A percentile compares a stretch with the other conserved stretches of the same genome.
These are phyloP conservation scores for Heteropelma amictum DNA, from an alignment of 2,888 invertebrate species.

Conservation along the genomic window DNA sequence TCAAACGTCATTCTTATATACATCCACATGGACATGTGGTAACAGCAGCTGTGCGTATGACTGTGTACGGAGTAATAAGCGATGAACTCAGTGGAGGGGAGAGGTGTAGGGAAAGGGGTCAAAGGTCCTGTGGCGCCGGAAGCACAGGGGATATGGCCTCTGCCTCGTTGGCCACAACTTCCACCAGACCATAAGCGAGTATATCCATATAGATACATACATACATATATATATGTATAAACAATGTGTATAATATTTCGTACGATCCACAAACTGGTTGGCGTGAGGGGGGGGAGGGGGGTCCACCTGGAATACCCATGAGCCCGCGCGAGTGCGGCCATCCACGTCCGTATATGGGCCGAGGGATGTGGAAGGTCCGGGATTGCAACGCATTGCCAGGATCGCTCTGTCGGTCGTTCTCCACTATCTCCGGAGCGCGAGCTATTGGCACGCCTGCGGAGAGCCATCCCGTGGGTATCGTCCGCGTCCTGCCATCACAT, in stretches of 20 bases:
- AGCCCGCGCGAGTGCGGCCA: slow-evolving; percentile 39
- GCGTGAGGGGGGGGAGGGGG: too few species aligned
- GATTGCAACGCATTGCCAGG: slow-evolving; percentile 63
- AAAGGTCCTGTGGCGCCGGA: slow-evolving; percentile 26
- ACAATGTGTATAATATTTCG: slow-evolving; percentile 6
- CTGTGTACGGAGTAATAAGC: not conserved
- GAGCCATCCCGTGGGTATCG: slow-evolving; percentile 65
- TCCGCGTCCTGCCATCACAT: slow-evolving; percentile 57
- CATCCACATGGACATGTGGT: not conserved
- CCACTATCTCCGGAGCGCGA: slow-evolving; percentile 62
- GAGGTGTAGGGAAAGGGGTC: slow-evolving; percentile 27
- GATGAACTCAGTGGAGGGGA: slow-evolving; percentile 9
- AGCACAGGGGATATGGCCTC: slow-evolving; percentile 23
- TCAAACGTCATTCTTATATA: too few species aligned
- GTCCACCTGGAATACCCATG: slow-evolving; percentile 50
- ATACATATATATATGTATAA: not conserved
- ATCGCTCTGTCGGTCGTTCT: slow-evolving; percentile 57
- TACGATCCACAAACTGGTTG: slow-evolving; percentile 20
- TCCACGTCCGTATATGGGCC: slow-evolving; percentile 51
- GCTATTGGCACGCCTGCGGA: slow-evolving; percentile 66
- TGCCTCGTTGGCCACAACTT: slow-evolving; percentile 39
- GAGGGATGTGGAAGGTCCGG: slow-evolving; percentile 30
- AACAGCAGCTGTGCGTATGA: too few species aligned
- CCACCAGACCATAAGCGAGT: slow-evolving; percentile 8
- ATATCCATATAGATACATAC: not conserved